Percentiles rank a stretch among this genome's conserved stretches.
Conservation (phyloP, 2,797 vertebrate genomes). For the Hylomyscus alleni region DNA sequence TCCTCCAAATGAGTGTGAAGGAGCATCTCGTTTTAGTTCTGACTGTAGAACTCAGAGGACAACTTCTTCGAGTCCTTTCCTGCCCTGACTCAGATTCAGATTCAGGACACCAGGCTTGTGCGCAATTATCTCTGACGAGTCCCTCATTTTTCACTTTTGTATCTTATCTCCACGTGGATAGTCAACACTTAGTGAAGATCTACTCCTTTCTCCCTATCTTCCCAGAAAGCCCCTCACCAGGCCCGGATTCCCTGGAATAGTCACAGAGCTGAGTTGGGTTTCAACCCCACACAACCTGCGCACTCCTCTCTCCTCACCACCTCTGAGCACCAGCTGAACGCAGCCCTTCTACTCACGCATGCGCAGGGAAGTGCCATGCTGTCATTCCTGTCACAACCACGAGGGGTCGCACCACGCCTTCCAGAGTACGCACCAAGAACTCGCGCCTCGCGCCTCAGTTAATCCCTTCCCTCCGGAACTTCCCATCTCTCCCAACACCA, state of each 20-base stretch:
- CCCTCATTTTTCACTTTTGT: background rate
- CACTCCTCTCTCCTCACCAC: background rate
- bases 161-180: background rate
- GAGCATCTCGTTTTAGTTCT: background rate
- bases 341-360: background rate
- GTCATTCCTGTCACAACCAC: constrained; percentile 59
- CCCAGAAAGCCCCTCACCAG: background rate
- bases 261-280: background rate
- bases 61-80: background rate
- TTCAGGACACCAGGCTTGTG: background rate
- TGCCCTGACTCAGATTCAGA: background rate
- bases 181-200: background rate
- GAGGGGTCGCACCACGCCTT: constrained; percentile 71
- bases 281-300: background rate
- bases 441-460: background rate
- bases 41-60: background rate
- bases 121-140: background rate
- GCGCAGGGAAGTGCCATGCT: background rate
- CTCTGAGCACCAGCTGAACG: background rate
- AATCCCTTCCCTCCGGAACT: background rate
- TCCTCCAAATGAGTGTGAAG: background rate
- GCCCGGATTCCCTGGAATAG: background rate
- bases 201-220: background rate
- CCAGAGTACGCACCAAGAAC: background rate
- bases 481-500: constrained; percentile 47